Percentiles rank a stretch among this genome's conserved stretches.
Conservation (phyloP, 2,888 invertebrate species). For the Drosophila sordidula region DNA sequence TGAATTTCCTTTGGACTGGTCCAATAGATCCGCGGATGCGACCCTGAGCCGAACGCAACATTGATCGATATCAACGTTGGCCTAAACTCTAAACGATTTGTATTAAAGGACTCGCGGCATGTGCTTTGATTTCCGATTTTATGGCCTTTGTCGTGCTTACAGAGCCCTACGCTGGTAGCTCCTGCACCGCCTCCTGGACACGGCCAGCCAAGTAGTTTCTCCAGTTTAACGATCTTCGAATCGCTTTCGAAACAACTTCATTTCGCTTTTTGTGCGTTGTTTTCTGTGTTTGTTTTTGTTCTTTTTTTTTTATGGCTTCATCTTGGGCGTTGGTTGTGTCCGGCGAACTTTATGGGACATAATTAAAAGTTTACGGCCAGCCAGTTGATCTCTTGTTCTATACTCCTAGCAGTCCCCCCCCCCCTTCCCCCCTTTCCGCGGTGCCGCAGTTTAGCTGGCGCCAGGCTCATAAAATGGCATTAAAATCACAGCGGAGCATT, state of each 20-base stretch:
- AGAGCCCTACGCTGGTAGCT: conserved; percentile 16
- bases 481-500: conserved; percentile 59
- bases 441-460: conserved; percentile 13
- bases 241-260: conserved; percentile 67
- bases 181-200: conserved; percentile 1
- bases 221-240: conserved; percentile 34
- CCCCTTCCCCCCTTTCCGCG: too few species aligned
- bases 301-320: conserved; percentile 71
- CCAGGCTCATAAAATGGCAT: conserved; percentile 51
- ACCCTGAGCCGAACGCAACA: conserved; percentile 3
- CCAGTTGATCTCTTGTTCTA: conserved; percentile 24
- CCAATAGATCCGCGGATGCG: conserved; percentile 21
- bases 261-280: conserved; percentile 38
- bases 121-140: conserved; percentile 25
- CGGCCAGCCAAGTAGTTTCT: background rate
- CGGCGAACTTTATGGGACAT: conserved; percentile 49
- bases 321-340: conserved; percentile 46
- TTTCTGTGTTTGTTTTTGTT: background rate
- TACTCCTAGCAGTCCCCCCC: background rate
- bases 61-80: conserved; percentile 25
- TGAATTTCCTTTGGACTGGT: conserved; percentile 43
- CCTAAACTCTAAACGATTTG: conserved; percentile 29
- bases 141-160: background rate
- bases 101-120: conserved; percentile 1
- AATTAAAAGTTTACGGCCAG: conserved; percentile 74